Evolutionary conservation across 2,888 invertebrate species (phyloP).

Genomic region (Peribatodes rhomboidaria): DNA sequence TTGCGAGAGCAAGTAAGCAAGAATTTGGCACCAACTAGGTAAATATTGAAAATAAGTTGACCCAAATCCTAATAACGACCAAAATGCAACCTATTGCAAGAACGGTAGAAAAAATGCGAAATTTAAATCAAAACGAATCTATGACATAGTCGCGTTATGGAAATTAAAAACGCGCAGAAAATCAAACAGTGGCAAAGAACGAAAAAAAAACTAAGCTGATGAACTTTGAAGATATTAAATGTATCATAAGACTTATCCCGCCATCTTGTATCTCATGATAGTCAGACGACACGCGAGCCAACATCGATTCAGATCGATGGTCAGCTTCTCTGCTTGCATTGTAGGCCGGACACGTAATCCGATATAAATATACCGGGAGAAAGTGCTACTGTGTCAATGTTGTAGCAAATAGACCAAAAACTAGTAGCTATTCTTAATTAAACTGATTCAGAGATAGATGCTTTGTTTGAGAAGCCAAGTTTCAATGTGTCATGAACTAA

Average conservation of each 20-base stretch:
- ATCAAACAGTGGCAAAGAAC: no score
- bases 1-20: not conserved
- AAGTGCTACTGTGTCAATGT: conserved; percentile 77
- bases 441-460: conserved; percentile 17
- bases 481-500: conserved; percentile 17
- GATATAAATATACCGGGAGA: conserved; percentile 63
- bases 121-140: not conserved
- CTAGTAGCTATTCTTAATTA: conserved; percentile 53
- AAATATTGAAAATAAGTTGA: not conserved
- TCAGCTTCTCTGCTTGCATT: conserved; percentile 45
- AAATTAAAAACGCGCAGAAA: not conserved
- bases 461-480: conserved; percentile 21
- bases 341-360: conserved; percentile 56
- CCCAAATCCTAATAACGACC: conserved; percentile 4
- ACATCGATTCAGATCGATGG: conserved; percentile 64
- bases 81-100: not conserved
- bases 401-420: conserved; percentile 60
- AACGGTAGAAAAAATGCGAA: no score
- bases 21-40: conserved; percentile 5
- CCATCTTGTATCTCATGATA: conserved; percentile 23
- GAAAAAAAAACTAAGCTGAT: not conserved
- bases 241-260: conserved; percentile 28
- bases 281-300: conserved; percentile 55
- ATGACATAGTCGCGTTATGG: no score
- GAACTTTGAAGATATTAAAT: not conserved